phyloP scores from a whole-genome alignment of 2,113 vertebrate species.

The Python bivittatus region DNA sequence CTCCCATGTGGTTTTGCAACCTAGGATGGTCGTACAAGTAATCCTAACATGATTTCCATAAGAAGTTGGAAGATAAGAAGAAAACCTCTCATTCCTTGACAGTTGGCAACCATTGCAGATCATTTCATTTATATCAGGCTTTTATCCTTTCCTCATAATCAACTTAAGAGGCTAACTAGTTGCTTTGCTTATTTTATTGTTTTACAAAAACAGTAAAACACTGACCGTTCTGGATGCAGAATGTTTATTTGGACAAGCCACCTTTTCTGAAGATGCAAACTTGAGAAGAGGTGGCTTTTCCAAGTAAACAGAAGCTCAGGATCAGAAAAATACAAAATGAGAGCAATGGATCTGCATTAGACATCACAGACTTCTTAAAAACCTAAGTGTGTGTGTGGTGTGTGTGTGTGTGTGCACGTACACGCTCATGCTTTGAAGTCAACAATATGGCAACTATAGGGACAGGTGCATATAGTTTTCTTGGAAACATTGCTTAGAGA shows the following conservation, averaged over 20 bases:
- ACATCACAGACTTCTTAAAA: neutral
- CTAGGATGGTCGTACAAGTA: neutral
- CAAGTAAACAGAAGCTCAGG: too few species aligned
- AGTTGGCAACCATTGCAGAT: neutral
- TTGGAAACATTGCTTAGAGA: too few species aligned
- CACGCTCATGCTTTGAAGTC: neutral
- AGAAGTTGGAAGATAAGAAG: neutral
- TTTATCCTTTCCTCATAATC: neutral
- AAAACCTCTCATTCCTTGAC: neutral
- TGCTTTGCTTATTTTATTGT: neutral
- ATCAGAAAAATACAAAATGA: neutral
- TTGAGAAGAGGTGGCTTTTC: too few species aligned
- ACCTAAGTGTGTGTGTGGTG: too few species aligned
- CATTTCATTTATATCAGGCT: neutral
- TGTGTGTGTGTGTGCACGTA: too few species aligned
- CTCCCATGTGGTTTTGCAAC: neutral
- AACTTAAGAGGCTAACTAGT: neutral
- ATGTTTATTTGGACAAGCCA: neutral
- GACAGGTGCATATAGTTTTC: too few species aligned
- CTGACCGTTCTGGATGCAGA: neutral
- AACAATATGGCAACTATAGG: too few species aligned
- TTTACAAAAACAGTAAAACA: neutral
- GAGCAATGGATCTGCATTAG: neutral
- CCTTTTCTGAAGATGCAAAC: too few species aligned
- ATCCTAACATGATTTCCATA: neutral